Percentiles rank a stretch among this genome's conserved stretches.
These are phyloP conservation scores for Garra rufa DNA, from an alignment of 2,113 vertebrate genomes.

Conservation along the genomic window DNA sequence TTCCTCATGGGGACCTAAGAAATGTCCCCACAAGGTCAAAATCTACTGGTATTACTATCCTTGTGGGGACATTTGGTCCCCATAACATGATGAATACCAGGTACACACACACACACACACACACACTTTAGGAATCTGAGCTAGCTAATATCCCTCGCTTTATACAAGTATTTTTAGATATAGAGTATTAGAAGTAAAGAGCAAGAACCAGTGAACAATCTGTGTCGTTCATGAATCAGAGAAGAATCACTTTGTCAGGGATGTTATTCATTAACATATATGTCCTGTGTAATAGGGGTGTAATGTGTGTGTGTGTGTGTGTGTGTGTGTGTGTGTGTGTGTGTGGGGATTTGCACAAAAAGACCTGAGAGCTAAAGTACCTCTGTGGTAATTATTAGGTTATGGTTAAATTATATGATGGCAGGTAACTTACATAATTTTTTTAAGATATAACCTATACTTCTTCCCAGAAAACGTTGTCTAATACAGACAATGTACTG, in stretches of 20 bases:
- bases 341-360: constrained; percentile 23
- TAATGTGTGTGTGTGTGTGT: constrained; percentile 33
- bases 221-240: background rate
- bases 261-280: constrained; percentile 18
- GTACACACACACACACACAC: constrained; percentile 1
- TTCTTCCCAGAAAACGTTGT: background rate
- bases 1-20: too few relatives aligned
- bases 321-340: constrained; percentile 26
- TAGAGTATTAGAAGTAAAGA: background rate
- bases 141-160: background rate
- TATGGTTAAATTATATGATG: background rate
- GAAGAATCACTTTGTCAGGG: background rate
- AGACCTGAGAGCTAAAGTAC: background rate
- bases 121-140: background rate
- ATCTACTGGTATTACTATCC: too few relatives aligned
- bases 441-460: background rate
- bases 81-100: too few relatives aligned
- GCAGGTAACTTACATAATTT: background rate
- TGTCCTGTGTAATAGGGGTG: constrained; percentile 15
- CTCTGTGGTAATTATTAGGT: background rate
- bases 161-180: background rate
- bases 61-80: too few relatives aligned
- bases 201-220: background rate
- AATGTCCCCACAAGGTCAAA: too few relatives aligned
- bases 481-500: background rate